Conservation (phyloP, 2,888 invertebrate species). For the Volucella zonaria region DNA sequence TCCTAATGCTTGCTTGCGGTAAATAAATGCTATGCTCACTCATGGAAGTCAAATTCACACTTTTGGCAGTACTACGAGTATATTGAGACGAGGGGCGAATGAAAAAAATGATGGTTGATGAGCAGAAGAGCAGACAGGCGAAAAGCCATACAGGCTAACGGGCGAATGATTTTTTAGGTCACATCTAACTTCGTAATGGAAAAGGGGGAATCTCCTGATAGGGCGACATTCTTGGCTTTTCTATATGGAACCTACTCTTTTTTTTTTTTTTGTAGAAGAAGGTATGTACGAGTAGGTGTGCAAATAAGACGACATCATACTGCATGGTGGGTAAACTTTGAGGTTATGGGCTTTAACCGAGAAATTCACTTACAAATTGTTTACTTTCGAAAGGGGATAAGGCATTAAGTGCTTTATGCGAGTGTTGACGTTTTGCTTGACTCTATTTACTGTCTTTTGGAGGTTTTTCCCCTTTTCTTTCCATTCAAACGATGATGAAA, state of each 20-base stretch:
- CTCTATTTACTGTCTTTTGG: no score
- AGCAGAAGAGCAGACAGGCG: no score
- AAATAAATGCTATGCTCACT: slow-evolving; percentile 42
- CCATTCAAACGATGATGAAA: no score
- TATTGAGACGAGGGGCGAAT: slow-evolving; percentile 6
- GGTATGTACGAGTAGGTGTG: not conserved
- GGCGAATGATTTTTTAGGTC: slow-evolving; percentile 15
- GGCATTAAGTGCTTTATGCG: no score
- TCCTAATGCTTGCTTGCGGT: slow-evolving; percentile 28
- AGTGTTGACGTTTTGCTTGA: no score
- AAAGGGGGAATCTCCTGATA: not conserved
- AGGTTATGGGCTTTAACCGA: slow-evolving; percentile 3
- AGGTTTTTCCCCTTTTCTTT: no score
- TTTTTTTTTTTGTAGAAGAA: slow-evolving; percentile 5
- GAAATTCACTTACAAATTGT: no score
- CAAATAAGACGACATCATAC: slow-evolving; percentile 19
- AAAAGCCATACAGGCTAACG: no score
- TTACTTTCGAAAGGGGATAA: no score
- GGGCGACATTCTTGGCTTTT: not conserved
- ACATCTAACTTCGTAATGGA: slow-evolving; percentile 29
- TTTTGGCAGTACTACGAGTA: slow-evolving; percentile 33
- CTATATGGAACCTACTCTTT: not conserved
- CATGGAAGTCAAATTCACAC: slow-evolving; percentile 56
- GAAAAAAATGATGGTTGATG: no score
- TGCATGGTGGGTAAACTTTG: slow-evolving; percentile 15